A percentile compares a stretch with the other conserved stretches of the same genome.
Evolutionary conservation across 1,140 invertebrate genomes (phyloP).

Genomic region (Sinella curviseta): DNA sequence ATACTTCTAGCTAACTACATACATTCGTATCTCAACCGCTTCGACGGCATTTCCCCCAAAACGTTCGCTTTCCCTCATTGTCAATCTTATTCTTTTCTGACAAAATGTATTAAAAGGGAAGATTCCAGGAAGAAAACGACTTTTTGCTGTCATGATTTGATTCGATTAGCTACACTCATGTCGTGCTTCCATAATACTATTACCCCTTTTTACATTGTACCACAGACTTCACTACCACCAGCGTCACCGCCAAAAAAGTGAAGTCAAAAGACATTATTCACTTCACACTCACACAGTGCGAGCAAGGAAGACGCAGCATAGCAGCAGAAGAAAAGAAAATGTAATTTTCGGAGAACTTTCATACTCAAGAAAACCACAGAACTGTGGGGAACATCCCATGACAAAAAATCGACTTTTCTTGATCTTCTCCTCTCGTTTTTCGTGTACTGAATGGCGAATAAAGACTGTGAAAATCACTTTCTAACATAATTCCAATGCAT

Average conservation of each 20-base stretch:
- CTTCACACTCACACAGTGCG: not conserved
- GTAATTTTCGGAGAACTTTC: not conserved
- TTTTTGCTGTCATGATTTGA: not conserved
- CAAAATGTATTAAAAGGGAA: not conserved
- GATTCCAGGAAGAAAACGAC: not conserved
- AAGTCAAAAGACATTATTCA: not conserved
- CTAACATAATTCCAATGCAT: too few species aligned
- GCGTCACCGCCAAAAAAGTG: not conserved
- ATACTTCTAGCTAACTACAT: too few species aligned
- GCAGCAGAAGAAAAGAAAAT: not conserved
- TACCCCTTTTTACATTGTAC: not conserved
- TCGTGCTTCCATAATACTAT: not conserved
- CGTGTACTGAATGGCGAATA: not conserved
- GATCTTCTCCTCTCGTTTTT: not conserved
- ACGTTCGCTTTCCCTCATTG: too few species aligned
- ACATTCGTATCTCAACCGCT: too few species aligned
- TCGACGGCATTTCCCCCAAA: too few species aligned
- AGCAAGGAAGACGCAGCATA: not conserved
- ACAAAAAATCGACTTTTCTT: not conserved
- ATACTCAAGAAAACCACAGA: not conserved
- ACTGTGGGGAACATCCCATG: not conserved
- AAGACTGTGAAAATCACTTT: too few species aligned
- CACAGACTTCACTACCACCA: not conserved
- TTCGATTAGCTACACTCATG: constrained; percentile 9
- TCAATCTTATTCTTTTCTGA: too few species aligned